phyloP scores from a whole-genome alignment of 2,113 vertebrate species.

The Hydrolagus affinis region DNA sequence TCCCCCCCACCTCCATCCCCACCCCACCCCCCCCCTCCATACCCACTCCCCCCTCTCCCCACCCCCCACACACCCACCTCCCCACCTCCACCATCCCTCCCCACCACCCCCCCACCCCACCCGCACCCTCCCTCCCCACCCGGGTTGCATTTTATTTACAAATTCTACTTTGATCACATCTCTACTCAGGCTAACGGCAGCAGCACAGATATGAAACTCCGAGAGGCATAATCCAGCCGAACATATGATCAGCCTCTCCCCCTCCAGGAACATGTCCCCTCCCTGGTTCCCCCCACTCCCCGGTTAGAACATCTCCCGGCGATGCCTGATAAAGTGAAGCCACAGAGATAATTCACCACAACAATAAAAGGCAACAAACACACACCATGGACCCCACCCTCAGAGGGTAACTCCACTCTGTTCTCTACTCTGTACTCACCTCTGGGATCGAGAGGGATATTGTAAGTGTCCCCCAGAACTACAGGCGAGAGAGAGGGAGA shows the following conservation, averaged over 20 bases:
- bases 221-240: no score
- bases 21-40: no score
- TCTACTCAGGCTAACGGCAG: no score
- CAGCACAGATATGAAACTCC: no score
- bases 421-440: constrained; percentile 70
- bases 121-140: background rate
- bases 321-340: background rate
- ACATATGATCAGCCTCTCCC: no score
- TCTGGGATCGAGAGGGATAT: constrained; percentile 99
- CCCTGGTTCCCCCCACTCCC: background rate
- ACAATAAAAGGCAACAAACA: background rate
- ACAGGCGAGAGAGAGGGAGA: constrained; percentile 57
- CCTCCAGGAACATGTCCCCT: background rate
- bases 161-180: background rate
- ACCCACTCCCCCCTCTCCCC: no score
- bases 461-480: constrained; percentile 99
- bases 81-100: no score
- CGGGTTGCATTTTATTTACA: background rate
- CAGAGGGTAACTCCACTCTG: background rate
- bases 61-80: no score
- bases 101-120: background rate
- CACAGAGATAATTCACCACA: background rate
- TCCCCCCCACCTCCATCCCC: no score
- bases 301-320: background rate
- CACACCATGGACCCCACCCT: background rate